Evolutionary conservation across 2,113 vertebrate genomes (phyloP).

Genomic region (Limnothrissa miodon): DNA sequence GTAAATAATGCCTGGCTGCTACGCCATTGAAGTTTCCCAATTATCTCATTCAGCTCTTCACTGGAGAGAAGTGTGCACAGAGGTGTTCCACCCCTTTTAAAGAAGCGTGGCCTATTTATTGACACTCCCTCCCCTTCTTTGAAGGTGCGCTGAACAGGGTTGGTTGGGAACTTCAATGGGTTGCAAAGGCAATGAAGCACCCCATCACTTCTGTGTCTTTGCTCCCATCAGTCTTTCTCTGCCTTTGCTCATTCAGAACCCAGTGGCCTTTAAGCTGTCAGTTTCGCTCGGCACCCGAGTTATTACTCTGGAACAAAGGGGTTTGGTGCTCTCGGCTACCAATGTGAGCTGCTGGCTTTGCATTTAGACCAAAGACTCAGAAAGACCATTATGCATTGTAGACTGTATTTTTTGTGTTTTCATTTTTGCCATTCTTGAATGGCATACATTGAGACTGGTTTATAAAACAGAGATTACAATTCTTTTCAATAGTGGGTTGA

Average conservation of each 20-base stretch:
- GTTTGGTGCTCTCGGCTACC: background rate
- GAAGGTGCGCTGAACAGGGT: constrained; percentile 35
- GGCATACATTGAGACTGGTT: background rate
- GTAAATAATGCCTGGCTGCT: background rate
- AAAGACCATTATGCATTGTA: background rate
- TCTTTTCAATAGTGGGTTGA: background rate
- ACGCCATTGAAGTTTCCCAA: background rate
- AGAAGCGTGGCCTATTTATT: background rate
- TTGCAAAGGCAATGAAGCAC: constrained; percentile 41
- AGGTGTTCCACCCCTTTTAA: background rate
- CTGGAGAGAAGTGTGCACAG: background rate
- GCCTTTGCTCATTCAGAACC: constrained; percentile 28
- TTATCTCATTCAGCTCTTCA: background rate
- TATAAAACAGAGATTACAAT: background rate
- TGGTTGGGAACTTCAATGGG: constrained; percentile 54
- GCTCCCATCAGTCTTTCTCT: constrained; percentile 42
- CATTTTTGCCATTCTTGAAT: background rate
- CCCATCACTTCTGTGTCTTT: constrained; percentile 54
- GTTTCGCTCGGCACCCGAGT: constrained; percentile 40
- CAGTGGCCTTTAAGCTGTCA: constrained; percentile 43
- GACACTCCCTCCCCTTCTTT: constrained; percentile 33
- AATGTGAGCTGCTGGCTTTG: background rate
- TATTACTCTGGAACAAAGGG: constrained; percentile 42
- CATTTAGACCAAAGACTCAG: background rate
- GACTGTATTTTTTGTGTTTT: background rate